phyloP scores from a whole-genome alignment of 2,888 invertebrate species.

The Drosophila stalkeri region DNA sequence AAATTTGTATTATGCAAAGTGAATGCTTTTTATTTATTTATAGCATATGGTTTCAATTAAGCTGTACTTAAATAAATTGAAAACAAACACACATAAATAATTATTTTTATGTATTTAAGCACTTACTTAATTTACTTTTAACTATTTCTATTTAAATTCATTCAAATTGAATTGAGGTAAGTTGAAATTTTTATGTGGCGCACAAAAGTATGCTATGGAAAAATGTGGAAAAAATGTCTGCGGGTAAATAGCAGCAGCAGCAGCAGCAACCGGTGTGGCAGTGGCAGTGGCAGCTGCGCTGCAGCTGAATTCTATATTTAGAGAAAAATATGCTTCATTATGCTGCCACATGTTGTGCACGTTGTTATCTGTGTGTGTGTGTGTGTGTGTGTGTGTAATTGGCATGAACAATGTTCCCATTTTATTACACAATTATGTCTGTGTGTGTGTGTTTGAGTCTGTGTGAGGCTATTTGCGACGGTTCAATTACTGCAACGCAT shows the following conservation, averaged over 20 bases:
- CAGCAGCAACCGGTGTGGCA: background rate
- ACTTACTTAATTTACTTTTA: background rate
- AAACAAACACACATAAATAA: background rate
- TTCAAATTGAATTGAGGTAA: background rate
- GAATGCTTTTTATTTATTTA: slow-evolving; percentile 6
- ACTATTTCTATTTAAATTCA: background rate
- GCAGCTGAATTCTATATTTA: slow-evolving; percentile 32
- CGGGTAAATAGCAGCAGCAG: background rate
- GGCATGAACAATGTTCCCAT: slow-evolving; percentile 22
- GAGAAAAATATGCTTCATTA: slow-evolving; percentile 20
- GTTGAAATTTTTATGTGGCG: slow-evolving; percentile 6
- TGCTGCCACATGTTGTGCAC: slow-evolving; percentile 6
- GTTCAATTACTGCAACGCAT: slow-evolving; percentile 31
- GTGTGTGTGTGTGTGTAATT: slow-evolving; percentile 24
- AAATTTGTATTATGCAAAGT: background rate
- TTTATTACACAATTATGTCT: slow-evolving; percentile 7
- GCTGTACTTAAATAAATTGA: slow-evolving; percentile 1
- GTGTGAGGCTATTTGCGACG: slow-evolving; percentile 3
- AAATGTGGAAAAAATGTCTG: slow-evolving; percentile 11
- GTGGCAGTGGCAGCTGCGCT: slow-evolving; percentile 2
- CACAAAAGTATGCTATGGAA: slow-evolving; percentile 35
- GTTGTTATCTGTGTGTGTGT: background rate
- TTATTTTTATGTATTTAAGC: background rate
- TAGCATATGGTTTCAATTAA: background rate
- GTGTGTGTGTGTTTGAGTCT: slow-evolving; percentile 1